phyloP scores from a whole-genome alignment of 2,797 vertebrate species.

The Limosa lapponica region DNA sequence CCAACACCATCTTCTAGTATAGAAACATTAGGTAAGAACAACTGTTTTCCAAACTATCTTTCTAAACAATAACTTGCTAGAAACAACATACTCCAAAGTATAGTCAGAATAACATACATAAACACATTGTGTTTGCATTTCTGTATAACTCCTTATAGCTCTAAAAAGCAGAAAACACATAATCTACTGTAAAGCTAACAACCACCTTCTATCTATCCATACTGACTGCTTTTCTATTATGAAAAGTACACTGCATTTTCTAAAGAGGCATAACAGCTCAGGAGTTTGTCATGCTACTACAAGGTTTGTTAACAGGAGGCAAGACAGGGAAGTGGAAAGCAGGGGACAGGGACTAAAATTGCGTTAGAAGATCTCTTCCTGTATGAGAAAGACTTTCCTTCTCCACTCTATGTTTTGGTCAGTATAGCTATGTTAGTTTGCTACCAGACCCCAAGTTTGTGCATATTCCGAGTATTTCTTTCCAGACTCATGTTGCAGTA shows the following conservation, averaged over 20 bases:
- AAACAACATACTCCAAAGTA: neutral
- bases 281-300: too few relatives aligned
- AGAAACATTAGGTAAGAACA: neutral
- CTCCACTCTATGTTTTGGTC: neutral
- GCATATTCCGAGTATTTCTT: neutral
- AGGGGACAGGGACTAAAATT: neutral
- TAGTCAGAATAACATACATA: neutral
- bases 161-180: neutral
- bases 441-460: neutral
- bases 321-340: neutral
- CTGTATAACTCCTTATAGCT: neutral
- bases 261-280: neutral
- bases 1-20: neutral
- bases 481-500: neutral
- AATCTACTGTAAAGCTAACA: neutral
- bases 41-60: neutral
- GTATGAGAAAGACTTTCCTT: neutral
- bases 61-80: neutral
- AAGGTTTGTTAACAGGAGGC: neutral
- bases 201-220: neutral
- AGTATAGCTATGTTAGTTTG: fast-evolving
- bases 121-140: neutral
- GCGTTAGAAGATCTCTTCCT: neutral
- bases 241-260: neutral
- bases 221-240: neutral